These are phyloP conservation scores for Cephalotes varians DNA, from an alignment of 2,888 invertebrate species.

Conservation along the genomic window DNA sequence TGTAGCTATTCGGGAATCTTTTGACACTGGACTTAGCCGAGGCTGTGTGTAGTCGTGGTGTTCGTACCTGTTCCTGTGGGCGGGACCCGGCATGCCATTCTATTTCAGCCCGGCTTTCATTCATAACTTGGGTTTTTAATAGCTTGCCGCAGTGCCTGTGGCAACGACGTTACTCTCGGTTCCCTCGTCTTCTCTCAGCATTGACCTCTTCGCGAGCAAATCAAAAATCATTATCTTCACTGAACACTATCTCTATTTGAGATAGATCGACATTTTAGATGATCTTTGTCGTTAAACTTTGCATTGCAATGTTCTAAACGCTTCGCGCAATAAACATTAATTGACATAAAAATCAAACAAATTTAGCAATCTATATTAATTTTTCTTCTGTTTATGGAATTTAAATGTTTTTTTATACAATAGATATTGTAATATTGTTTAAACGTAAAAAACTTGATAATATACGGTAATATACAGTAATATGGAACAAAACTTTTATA, in stretches of 20 bases:
- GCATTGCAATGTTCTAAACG: neutral
- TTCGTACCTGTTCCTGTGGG: constrained; percentile 79
- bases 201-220: constrained; percentile 52
- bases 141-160: constrained; percentile 80
- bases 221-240: constrained; percentile 38
- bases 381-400: neutral
- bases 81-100: constrained; percentile 84
- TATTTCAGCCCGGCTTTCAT: constrained; percentile 85
- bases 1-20: constrained; percentile 64
- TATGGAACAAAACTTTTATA: neutral
- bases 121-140: constrained; percentile 85
- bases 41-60: constrained; percentile 67
- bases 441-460: neutral
- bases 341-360: constrained; percentile 3
- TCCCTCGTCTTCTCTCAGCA: constrained; percentile 62
- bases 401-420: neutral
- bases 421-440: constrained; percentile 1
- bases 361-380: neutral
- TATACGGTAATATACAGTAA: too few species aligned
- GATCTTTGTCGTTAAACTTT: neutral
- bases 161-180: constrained; percentile 71
- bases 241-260: neutral
- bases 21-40: constrained; percentile 70
- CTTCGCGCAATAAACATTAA: neutral
- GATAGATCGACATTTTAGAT: constrained; percentile 14